A percentile compares a stretch with the other conserved stretches of the same genome.
phyloP scores from a whole-genome alignment of 2,113 vertebrate species.

The Tragelaphus buxtoni region DNA sequence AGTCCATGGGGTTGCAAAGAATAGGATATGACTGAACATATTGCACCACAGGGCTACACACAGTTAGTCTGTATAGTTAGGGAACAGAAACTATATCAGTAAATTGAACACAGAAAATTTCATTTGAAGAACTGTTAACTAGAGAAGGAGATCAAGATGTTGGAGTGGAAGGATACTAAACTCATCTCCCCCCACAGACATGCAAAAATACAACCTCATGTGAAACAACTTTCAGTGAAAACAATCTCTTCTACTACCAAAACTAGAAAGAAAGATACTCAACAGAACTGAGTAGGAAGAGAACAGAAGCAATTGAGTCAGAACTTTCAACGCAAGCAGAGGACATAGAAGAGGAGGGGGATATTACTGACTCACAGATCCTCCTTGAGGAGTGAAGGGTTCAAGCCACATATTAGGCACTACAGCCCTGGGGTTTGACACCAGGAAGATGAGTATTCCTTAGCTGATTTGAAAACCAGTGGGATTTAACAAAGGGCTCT shows the following conservation, averaged over 20 bases:
- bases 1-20: not conserved
- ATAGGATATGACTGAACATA: not conserved
- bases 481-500: not conserved
- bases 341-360: not conserved
- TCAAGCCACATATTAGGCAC: not conserved
- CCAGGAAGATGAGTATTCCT: not conserved
- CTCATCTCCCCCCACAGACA: not conserved
- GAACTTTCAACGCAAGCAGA: not conserved
- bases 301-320: not conserved
- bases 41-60: not conserved
- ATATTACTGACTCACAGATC: not conserved
- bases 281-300: not conserved
- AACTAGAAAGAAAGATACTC: not conserved
- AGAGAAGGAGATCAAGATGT: not conserved
- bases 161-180: not conserved
- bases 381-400: not conserved
- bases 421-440: not conserved
- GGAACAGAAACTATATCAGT: not conserved
- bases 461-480: not conserved
- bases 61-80: not conserved
- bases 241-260: not conserved
- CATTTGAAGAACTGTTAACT: not conserved
- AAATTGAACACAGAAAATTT: not conserved
- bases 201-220: not conserved
- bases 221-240: not conserved